Evolutionary conservation across 2,113 vertebrate species (phyloP).

Genomic region (Scomber japonicus): DNA sequence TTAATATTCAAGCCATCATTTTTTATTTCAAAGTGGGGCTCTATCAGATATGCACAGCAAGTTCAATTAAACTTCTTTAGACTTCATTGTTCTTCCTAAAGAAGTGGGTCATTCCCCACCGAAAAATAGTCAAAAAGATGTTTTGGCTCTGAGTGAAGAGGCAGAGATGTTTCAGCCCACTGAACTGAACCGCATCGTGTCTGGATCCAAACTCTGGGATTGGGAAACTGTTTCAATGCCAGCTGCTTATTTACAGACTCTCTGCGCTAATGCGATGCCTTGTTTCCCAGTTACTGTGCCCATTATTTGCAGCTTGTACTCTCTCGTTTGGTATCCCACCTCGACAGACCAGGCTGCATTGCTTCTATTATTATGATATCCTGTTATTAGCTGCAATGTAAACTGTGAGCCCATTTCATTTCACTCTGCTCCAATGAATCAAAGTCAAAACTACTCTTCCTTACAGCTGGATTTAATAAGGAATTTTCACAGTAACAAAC

Average conservation of each 20-base stretch:
- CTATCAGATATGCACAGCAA: slow-evolving; percentile 71
- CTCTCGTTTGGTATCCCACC: slow-evolving; percentile 18
- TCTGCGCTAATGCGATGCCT: slow-evolving; percentile 55
- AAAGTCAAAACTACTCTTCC: slow-evolving; percentile 23
- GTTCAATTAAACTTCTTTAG: slow-evolving; percentile 75
- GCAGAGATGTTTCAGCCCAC: slow-evolving; percentile 70
- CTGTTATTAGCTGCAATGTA: slow-evolving; percentile 28
- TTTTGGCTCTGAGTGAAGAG: slow-evolving; percentile 64
- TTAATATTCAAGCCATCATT: slow-evolving; percentile 70
- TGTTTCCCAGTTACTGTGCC: slow-evolving; percentile 49
- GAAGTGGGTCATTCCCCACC: slow-evolving; percentile 72
- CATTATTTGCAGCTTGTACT: slow-evolving; percentile 57
- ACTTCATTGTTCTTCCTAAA: slow-evolving; percentile 65
- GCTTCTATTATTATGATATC: slow-evolving; percentile 23
- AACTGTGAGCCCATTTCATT: slow-evolving; percentile 29
- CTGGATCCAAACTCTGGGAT: slow-evolving; percentile 68
- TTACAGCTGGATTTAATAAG: slow-evolving; percentile 35
- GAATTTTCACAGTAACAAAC: slow-evolving; percentile 37
- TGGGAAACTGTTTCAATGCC: slow-evolving; percentile 49
- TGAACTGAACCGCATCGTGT: slow-evolving; percentile 68
- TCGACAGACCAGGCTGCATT: slow-evolving; percentile 35
- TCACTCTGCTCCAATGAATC: slow-evolving; percentile 33
- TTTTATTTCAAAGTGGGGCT: slow-evolving; percentile 68
- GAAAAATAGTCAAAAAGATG: slow-evolving; percentile 63
- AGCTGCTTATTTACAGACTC: slow-evolving; percentile 69